A percentile compares a stretch with the other conserved stretches of the same genome.
Conservation (phyloP, 2,888 invertebrate genomes). For the Melitaea athalia region DNA sequence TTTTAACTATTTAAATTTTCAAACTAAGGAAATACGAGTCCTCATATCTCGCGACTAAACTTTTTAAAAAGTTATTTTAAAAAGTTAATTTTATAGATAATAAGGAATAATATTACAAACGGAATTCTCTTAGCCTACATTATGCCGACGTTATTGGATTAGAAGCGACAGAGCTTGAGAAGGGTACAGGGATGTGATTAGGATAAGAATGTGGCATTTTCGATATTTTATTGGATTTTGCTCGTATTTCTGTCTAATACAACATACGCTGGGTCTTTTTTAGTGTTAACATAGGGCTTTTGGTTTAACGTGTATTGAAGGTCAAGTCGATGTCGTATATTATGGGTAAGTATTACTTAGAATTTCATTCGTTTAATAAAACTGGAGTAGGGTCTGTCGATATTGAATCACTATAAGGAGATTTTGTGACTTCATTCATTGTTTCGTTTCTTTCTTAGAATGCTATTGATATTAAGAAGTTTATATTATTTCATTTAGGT, state of each 20-base stretch:
- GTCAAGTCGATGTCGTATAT: background rate
- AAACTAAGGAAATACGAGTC: too few species aligned
- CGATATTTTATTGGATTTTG: conserved; percentile 28
- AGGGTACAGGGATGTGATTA: conserved; percentile 31
- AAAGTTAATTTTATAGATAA: background rate
- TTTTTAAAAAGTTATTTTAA: too few species aligned
- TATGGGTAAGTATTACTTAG: background rate
- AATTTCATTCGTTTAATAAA: too few species aligned
- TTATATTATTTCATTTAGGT: too few species aligned
- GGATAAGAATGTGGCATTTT: conserved; percentile 27
- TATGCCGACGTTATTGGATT: conserved; percentile 27
- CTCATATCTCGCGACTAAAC: too few species aligned
- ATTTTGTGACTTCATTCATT: too few species aligned
- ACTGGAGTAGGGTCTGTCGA: too few species aligned
- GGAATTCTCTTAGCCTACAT: conserved; percentile 16
- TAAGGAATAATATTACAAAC: conserved; percentile 6
- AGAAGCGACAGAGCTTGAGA: conserved; percentile 27
- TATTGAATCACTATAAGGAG: too few species aligned
- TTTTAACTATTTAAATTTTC: too few species aligned
- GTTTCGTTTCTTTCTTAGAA: too few species aligned
- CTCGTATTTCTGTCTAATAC: background rate
- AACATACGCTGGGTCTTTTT: background rate
- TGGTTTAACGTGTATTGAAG: background rate
- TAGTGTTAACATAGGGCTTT: background rate
- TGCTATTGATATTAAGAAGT: too few species aligned